Evolutionary conservation across 2,113 vertebrate species (phyloP).

Genomic region (Picathartes gymnocephalus): DNA sequence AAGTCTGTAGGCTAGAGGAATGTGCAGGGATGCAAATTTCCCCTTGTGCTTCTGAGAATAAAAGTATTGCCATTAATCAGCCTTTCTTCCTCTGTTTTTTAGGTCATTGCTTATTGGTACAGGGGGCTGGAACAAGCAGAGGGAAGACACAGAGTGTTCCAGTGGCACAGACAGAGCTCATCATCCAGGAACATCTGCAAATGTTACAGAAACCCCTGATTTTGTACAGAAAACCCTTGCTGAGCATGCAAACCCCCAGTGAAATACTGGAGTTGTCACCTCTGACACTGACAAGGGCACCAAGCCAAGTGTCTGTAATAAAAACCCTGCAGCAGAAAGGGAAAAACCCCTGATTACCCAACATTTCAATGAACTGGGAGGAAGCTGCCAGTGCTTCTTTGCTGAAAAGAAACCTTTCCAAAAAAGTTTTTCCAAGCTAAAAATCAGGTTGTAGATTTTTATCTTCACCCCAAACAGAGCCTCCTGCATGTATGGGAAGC

Average conservation of each 20-base stretch:
- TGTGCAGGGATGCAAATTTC: background rate
- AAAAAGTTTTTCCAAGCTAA: background rate
- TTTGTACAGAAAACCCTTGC: background rate
- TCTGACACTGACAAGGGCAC: background rate
- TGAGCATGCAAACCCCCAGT: background rate
- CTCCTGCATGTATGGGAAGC: background rate
- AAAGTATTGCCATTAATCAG: background rate
- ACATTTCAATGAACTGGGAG: background rate
- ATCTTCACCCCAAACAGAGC: background rate
- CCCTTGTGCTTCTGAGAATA: background rate
- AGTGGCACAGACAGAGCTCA: background rate
- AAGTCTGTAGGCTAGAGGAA: background rate
- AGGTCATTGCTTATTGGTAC: background rate
- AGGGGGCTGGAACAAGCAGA: background rate
- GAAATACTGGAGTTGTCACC: background rate
- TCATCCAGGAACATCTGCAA: background rate
- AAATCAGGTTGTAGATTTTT: background rate
- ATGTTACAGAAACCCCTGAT: background rate
- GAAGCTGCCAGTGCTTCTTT: background rate
- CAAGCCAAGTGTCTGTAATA: slow-evolving; percentile 3
- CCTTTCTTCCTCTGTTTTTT: background rate
- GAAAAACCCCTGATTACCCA: background rate
- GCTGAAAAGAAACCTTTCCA: background rate
- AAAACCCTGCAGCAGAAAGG: background rate
- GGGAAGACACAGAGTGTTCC: background rate